A percentile compares a stretch with the other conserved stretches of the same genome.
These are phyloP conservation scores for Netta rufina DNA, from an alignment of 2,797 vertebrate species.

Conservation along the genomic window DNA sequence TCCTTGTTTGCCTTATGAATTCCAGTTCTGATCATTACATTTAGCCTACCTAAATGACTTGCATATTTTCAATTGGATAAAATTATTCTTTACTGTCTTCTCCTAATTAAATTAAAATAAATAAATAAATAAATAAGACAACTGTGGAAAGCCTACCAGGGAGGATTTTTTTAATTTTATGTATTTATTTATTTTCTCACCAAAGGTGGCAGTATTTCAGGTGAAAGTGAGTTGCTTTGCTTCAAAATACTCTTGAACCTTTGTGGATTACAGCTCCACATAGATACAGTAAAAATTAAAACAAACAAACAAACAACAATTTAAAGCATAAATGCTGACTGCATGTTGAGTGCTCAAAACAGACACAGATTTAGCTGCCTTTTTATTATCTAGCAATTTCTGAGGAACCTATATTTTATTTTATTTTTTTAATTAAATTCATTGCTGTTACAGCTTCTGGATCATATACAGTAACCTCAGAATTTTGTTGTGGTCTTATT, in stretches of 20 bases:
- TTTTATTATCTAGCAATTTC: conserved; percentile 7
- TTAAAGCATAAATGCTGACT: not conserved
- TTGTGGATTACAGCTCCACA: not conserved
- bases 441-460: not conserved
- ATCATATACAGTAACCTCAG: not conserved
- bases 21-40: conserved; percentile 35
- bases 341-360: not conserved
- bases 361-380: not conserved
- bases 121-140: not conserved
- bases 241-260: conserved; percentile 15
- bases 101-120: conserved; percentile 12
- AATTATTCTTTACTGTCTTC: conserved; percentile 5
- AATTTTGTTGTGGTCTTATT: conserved; percentile 23
- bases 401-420: not conserved
- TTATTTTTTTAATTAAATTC: conserved; percentile 22
- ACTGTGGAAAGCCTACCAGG: not conserved
- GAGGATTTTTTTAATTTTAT: not conserved
- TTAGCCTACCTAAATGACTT: conserved; percentile 8
- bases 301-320: not conserved
- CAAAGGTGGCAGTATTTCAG: not conserved
- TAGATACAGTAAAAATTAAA: not conserved
- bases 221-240: not conserved
- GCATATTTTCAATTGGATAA: conserved; percentile 22
- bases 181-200: not conserved
- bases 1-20: conserved; percentile 46